phyloP scores from a whole-genome alignment of 2,888 invertebrate genomes.

The Eristalis pertinax region DNA sequence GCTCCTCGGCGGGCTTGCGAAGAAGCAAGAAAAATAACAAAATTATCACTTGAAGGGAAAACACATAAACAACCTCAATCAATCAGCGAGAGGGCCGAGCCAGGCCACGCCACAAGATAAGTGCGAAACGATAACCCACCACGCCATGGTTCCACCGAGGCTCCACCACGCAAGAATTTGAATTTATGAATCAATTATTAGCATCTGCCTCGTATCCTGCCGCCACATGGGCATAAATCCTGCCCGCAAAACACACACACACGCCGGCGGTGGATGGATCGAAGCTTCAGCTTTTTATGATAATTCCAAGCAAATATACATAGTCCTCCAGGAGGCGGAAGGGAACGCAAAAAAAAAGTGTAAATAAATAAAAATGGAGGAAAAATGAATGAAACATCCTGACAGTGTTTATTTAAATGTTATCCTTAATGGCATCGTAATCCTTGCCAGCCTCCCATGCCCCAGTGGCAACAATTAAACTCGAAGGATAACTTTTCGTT shows the following conservation, averaged over 20 bases:
- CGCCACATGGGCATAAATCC: constrained; percentile 1
- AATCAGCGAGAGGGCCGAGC: constrained; percentile 10
- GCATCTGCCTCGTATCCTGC: constrained; percentile 13
- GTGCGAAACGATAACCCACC: constrained; percentile 9
- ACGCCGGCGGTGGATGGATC: neutral
- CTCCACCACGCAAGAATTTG: neutral
- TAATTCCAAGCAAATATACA: neutral
- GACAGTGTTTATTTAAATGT: constrained; percentile 5
- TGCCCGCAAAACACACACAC: neutral
- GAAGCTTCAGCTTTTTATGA: neutral
- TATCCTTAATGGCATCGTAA: constrained; percentile 28
- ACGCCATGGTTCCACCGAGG: constrained; percentile 9
- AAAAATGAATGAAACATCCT: neutral
- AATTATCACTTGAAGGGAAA: neutral
- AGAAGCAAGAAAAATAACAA: neutral
- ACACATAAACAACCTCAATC: constrained; percentile 20
- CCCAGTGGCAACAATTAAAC: neutral
- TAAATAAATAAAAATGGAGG: neutral
- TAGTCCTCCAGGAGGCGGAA: neutral
- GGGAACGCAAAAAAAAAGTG: neutral
- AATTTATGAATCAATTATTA: constrained; percentile 36
- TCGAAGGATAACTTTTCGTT: neutral
- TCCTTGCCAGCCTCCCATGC: neutral
- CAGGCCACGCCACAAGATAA: neutral
- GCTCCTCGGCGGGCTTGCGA: neutral